A percentile compares a stretch with the other conserved stretches of the same genome.
Conservation (phyloP, 1,140 invertebrate species). For the Drosophila obscura region DNA sequence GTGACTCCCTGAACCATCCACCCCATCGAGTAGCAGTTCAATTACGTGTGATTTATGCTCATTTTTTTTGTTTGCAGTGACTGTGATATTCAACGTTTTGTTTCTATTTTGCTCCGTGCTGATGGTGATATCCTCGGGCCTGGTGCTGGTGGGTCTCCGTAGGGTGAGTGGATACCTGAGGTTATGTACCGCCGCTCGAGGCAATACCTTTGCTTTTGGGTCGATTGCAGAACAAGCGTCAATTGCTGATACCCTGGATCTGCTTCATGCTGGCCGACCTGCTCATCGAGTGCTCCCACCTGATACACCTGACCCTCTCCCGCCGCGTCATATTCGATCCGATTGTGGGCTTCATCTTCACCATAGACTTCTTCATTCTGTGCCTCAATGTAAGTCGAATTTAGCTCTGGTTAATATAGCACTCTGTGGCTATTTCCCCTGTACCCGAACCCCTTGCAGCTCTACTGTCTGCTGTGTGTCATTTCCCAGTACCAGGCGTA, state of each 20-base stretch:
- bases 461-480: conserved; percentile 74
- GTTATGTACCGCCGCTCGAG: background rate
- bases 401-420: background rate
- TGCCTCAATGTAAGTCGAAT: conserved; percentile 71
- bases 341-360: conserved; percentile 77
- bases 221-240: conserved; percentile 62
- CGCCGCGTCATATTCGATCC: conserved; percentile 71
- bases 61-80: conserved; percentile 50
- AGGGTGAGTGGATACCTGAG: conserved; percentile 47
- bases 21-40: conserved; percentile 9
- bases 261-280: conserved; percentile 69
- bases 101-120: conserved; percentile 75
- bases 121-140: conserved; percentile 63
- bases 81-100: conserved; percentile 82
- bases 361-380: conserved; percentile 74
- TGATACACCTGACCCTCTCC: conserved; percentile 60
- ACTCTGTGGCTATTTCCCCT: background rate
- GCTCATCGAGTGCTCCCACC: conserved; percentile 65
- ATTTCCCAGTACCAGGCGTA: conserved; percentile 72
- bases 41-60: conserved; percentile 53
- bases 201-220: background rate
- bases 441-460: conserved; percentile 26
- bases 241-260: conserved; percentile 73
- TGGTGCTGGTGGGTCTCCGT: conserved; percentile 64
- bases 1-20: background rate